Evolutionary conservation across 2,888 invertebrate species (phyloP).

Genomic region (Napeogenes sylphis): DNA sequence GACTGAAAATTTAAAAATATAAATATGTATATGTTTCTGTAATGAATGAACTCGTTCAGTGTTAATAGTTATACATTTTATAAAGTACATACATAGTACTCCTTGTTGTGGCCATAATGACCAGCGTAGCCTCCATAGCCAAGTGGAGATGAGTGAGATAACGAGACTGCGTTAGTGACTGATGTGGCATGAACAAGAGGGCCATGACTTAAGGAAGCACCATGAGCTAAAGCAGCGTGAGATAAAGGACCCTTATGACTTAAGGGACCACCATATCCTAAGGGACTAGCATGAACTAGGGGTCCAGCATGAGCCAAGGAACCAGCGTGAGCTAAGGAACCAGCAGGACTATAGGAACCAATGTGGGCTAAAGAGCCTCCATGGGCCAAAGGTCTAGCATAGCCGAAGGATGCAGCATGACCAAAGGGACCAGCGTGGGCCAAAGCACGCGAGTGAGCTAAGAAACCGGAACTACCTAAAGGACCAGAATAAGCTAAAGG

Average conservation of each 20-base stretch:
- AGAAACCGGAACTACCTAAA: too few relatives aligned
- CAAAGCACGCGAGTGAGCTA: too few relatives aligned
- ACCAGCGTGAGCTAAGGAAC: conserved; percentile 28
- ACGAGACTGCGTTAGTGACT: conserved; percentile 8
- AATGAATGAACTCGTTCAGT: background rate
- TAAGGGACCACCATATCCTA: conserved; percentile 30
- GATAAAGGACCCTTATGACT: conserved; percentile 22
- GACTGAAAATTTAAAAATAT: conserved; percentile 50
- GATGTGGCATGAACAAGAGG: conserved; percentile 20
- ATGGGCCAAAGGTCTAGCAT: conserved; percentile 4
- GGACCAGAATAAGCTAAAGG: conserved; percentile 5
- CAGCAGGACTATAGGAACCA: conserved; percentile 19
- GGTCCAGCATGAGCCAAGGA: conserved; percentile 36
- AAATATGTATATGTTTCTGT: background rate
- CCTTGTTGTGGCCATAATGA: background rate
- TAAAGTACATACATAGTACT: conserved; percentile 1
- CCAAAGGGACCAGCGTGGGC: too few relatives aligned
- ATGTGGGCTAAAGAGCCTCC: conserved; percentile 19
- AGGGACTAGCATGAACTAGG: conserved; percentile 28
- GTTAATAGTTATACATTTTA: background rate
- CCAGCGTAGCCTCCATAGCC: conserved; percentile 11
- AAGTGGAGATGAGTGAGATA: conserved; percentile 12
- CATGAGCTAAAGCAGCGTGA: conserved; percentile 31
- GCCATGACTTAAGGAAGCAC: conserved; percentile 21
- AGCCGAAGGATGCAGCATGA: too few relatives aligned